A percentile compares a stretch with the other conserved stretches of the same genome.
These are phyloP conservation scores for Brachyptera putata DNA, from an alignment of 2,888 invertebrate species.

Conservation along the genomic window DNA sequence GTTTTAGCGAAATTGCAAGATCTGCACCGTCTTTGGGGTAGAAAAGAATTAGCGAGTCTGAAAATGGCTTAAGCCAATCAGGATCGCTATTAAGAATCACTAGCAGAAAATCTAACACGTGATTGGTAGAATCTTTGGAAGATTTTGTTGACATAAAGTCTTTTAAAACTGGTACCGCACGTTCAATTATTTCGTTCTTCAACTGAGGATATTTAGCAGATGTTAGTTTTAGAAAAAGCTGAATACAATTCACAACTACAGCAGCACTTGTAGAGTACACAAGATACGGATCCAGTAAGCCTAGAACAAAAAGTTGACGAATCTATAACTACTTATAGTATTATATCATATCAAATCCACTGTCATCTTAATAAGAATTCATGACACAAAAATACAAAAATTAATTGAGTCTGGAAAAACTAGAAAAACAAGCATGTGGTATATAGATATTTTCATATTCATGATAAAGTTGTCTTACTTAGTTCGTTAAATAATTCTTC, in stretches of 20 bases:
- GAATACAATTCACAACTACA: constrained; percentile 32
- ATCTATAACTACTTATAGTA: too few species aligned
- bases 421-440: too few species aligned
- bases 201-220: constrained; percentile 27
- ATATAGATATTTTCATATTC: too few species aligned
- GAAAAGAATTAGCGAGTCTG: constrained; percentile 18
- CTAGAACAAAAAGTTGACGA: constrained; percentile 20
- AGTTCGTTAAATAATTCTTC: constrained; percentile 32
- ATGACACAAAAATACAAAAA: too few species aligned
- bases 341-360: too few species aligned
- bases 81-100: neutral
- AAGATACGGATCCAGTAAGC: constrained; percentile 31
- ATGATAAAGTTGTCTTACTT: too few species aligned
- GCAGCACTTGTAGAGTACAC: constrained; percentile 29
- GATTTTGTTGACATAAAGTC: constrained; percentile 29
- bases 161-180: constrained; percentile 25
- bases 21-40: constrained; percentile 16
- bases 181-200: constrained; percentile 28
- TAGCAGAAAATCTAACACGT: constrained; percentile 26
- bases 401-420: too few species aligned
- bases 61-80: constrained; percentile 23
- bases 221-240: constrained; percentile 30
- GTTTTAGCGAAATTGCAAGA: constrained; percentile 4
- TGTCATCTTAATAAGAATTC: too few species aligned
- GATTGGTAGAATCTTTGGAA: constrained; percentile 43